These are phyloP conservation scores for Ctenosaura bakeri DNA, from an alignment of 2,797 vertebrate genomes.

Conservation along the genomic window DNA sequence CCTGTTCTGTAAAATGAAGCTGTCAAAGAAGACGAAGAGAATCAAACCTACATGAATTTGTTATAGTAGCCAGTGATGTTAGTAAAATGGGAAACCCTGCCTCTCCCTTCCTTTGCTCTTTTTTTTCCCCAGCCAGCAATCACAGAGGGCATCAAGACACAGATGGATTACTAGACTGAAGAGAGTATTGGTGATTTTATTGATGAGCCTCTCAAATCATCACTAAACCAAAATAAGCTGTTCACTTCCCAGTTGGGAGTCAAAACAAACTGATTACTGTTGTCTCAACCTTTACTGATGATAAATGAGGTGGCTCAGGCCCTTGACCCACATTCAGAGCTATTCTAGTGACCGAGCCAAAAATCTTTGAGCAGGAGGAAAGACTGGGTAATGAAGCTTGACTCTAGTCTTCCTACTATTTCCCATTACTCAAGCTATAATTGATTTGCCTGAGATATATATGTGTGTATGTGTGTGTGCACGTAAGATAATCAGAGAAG, in stretches of 20 bases:
- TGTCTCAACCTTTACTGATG: conserved; percentile 70
- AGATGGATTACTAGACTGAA: conserved; percentile 67
- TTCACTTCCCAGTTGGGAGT: conserved; percentile 75
- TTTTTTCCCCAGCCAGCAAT: conserved; percentile 31
- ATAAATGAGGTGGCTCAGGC: conserved; percentile 74
- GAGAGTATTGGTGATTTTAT: conserved; percentile 77
- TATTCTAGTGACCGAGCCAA: conserved; percentile 66
- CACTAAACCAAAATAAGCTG: conserved; percentile 77
- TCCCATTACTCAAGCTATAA: conserved; percentile 67
- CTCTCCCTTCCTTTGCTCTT: conserved; percentile 21
- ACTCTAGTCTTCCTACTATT: conserved; percentile 60
- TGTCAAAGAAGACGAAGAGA: conserved; percentile 29
- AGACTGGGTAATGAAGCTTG: conserved; percentile 72
- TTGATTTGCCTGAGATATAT: conserved; percentile 63
- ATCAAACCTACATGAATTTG: conserved; percentile 48
- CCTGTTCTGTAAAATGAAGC: conserved; percentile 22
- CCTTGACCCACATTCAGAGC: conserved; percentile 79
- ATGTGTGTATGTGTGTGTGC: too few relatives aligned
- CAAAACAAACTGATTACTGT: conserved; percentile 74
- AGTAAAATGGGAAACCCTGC: conserved; percentile 25
- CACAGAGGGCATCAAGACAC: conserved; percentile 37
- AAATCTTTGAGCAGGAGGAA: conserved; percentile 64
- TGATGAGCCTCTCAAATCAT: conserved; percentile 78
- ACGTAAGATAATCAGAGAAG: conserved; percentile 47
- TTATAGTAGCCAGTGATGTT: conserved; percentile 45